Evolutionary conservation across 2,797 vertebrate species (phyloP).

Genomic region (Lophius americanus): DNA sequence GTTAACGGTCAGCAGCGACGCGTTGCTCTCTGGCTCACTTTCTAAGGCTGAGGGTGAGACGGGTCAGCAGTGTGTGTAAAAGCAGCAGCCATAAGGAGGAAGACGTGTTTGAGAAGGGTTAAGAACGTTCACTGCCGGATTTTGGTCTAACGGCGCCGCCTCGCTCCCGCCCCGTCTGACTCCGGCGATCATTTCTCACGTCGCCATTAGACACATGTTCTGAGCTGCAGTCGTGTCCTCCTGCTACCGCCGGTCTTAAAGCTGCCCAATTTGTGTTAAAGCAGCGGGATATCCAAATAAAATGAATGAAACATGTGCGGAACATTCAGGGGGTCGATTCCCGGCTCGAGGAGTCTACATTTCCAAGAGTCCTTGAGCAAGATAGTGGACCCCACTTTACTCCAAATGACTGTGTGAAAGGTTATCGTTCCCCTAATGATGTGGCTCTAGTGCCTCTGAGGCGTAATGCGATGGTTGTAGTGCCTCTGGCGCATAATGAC

Average conservation of each 20-base stretch:
- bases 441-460: too few species aligned
- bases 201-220: conserved; percentile 1
- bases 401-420: too few species aligned
- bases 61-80: conserved; percentile 47
- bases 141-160: conserved; percentile 27
- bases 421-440: too few species aligned
- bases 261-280: conserved; percentile 1
- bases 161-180: conserved; percentile 33
- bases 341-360: too few species aligned
- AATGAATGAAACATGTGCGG: background rate
- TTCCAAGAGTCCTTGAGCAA: too few species aligned
- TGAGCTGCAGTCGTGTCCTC: background rate
- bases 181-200: conserved; percentile 19
- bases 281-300: background rate
- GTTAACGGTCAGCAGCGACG: conserved; percentile 24
- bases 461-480: too few species aligned
- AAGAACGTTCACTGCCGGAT: conserved; percentile 47
- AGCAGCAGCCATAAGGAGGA: conserved; percentile 41
- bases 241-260: background rate
- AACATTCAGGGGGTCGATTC: too few species aligned
- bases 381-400: too few species aligned
- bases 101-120: conserved; percentile 51
- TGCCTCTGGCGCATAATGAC: too few species aligned
- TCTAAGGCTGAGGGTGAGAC: conserved; percentile 14
- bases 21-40: background rate